Evolutionary conservation across 2,113 vertebrate species (phyloP), one percentile per base, ranked within the genome.

Genomic region (Odobenus rosmarus): DNA sequence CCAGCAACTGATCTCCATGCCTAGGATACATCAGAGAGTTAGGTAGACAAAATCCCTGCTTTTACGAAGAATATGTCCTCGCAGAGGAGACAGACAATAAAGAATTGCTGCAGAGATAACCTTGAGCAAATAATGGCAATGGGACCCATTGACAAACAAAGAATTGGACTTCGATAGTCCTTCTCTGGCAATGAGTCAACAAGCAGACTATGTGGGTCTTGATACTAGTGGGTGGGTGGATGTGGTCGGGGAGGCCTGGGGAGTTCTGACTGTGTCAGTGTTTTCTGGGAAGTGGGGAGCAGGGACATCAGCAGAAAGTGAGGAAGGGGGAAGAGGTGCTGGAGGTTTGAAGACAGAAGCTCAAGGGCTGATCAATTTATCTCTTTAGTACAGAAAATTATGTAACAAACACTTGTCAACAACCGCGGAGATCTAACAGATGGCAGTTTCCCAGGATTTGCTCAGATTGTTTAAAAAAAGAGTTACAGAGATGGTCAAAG

Each of bases 141-240:
- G 3, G 23, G 28, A 24, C 14, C 36, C 46, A 36, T 51, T 36
- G 82, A 39, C 1, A 19, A 33, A 71, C 19, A 28, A 69, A 59
- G n/a, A 19, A 1, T 33, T n/a, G n/a, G 7, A 1, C 42, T 33
- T 6, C 11, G 49, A 3, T 2, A 1, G 36, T 28, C 6, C n/a
- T 3, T 59, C 3, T 18, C 12, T 4, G 33, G 15, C 16, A 53
- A 18, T 19, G 31, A 71, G 57, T 55, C 19, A 19, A 26, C 83
- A 21, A 51, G 5, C 61, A 19, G 59, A 11, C 23, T 26, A 3
- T 0, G 15, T 90, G 82, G n/a, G 3, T 59, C 12, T 14, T 13
- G 55, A 24, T 2, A 1, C 11, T 69, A n/a, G 18, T 3, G 6
- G 46, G 83, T 2, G 26, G 39, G n/a, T 26, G 13, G 21, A 4